Conservation (phyloP, 2,888 invertebrate genomes). For the Andrena marginata region DNA sequence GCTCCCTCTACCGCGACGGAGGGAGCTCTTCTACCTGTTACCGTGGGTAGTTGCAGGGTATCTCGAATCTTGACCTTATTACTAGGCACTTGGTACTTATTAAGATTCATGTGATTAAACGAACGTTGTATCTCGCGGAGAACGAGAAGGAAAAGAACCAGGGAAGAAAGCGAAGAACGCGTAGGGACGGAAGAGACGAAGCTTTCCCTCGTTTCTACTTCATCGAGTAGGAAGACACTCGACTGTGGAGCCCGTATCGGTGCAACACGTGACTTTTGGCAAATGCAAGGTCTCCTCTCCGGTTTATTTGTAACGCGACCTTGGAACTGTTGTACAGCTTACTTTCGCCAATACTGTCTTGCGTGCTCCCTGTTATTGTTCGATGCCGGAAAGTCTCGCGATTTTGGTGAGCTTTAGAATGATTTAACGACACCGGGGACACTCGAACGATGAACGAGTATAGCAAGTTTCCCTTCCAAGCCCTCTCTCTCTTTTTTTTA, state of each 20-base stretch:
- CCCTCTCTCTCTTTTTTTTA: too few relatives aligned
- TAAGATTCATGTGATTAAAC: slow-evolving; percentile 74
- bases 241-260: slow-evolving; percentile 67
- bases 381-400: background rate
- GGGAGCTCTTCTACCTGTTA: slow-evolving; percentile 71
- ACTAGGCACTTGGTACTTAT: slow-evolving; percentile 82
- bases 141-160: background rate
- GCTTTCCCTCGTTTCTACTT: slow-evolving; percentile 57
- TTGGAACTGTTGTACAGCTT: background rate
- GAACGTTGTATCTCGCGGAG: slow-evolving; percentile 47
- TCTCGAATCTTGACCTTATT: slow-evolving; percentile 78
- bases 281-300: background rate
- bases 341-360: background rate
- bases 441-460: background rate
- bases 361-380: background rate
- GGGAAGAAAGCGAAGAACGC: slow-evolving; percentile 22
- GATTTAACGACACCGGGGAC: slow-evolving; percentile 16
- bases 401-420: slow-evolving; percentile 5
- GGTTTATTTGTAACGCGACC: background rate
- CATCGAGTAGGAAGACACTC: slow-evolving; percentile 59
- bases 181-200: background rate
- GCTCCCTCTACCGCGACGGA: slow-evolving; percentile 61
- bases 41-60: slow-evolving; percentile 78
- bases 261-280: slow-evolving; percentile 46
- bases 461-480: background rate